These are phyloP conservation scores for Diaprepes abbreviatus DNA, from an alignment of 2,888 invertebrate species.

Conservation along the genomic window DNA sequence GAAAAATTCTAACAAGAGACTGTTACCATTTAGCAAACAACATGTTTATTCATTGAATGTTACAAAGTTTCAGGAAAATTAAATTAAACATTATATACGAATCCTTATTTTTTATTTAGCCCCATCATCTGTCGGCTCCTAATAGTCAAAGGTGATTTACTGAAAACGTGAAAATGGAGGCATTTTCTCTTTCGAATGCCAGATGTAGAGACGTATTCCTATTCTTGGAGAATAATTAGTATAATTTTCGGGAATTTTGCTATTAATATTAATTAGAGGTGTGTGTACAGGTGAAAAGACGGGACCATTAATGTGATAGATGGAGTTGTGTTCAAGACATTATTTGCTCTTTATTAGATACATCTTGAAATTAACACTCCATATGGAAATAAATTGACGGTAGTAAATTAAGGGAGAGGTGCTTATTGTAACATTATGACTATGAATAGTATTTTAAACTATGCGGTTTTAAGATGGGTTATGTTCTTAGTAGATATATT, in stretches of 20 bases:
- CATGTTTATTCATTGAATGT: no score
- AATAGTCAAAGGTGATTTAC: constrained; percentile 14
- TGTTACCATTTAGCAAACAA: no score
- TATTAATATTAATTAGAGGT: constrained; percentile 36
- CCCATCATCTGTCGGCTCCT: not conserved
- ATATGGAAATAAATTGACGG: constrained; percentile 11
- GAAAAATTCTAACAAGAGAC: no score
- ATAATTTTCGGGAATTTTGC: constrained; percentile 37
- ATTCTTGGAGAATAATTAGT: constrained; percentile 26
- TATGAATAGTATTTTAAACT: not conserved
- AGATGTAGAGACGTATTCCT: constrained; percentile 22
- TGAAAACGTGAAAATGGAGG: not conserved
- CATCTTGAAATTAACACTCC: constrained; percentile 21
- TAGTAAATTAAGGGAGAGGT: not conserved
- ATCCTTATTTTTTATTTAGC: no score
- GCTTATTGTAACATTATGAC: not conserved
- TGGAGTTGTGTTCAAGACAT: constrained; percentile 30
- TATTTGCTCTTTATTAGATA: constrained; percentile 30
- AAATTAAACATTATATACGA: no score
- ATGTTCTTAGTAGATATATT: not conserved
- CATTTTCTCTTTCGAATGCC: constrained; percentile 17
- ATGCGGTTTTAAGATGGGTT: not conserved
- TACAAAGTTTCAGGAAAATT: no score
- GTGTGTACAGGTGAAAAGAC: constrained; percentile 35
- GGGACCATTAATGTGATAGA: constrained; percentile 32